phyloP scores from a whole-genome alignment of 23 tunicate species.

The Clavelina lepadiformis region DNA sequence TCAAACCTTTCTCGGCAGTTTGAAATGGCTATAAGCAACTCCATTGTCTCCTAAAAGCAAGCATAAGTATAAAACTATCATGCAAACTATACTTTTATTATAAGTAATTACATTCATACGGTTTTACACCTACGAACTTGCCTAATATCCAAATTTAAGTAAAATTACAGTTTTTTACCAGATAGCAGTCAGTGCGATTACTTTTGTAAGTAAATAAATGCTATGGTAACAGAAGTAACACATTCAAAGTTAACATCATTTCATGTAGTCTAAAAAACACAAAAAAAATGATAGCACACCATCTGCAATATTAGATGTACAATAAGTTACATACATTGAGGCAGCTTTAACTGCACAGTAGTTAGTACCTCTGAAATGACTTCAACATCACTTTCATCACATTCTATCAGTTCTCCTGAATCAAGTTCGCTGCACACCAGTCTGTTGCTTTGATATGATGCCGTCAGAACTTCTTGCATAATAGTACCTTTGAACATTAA shows the following conservation, averaged over 20 bases:
- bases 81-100: not conserved
- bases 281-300: too few species aligned
- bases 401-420: constrained; percentile 27
- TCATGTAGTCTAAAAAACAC: too few species aligned
- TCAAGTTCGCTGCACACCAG: constrained; percentile 28
- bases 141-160: not conserved
- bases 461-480: constrained; percentile 17
- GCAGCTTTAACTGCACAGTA: too few species aligned
- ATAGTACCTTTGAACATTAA: constrained; percentile 15
- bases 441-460: constrained; percentile 2
- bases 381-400: constrained; percentile 45
- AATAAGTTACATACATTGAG: too few species aligned
- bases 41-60: constrained; percentile 31
- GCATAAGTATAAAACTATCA: not conserved
- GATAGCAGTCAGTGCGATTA: not conserved
- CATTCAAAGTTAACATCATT: not conserved
- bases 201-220: not conserved
- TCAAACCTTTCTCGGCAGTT: constrained; percentile 70
- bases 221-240: not conserved
- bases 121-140: too few species aligned
- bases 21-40: constrained; percentile 61
- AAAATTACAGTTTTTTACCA: not conserved
- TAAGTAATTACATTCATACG: too few species aligned
- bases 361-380: constrained; percentile 34
- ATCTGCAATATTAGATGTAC: too few species aligned